Evolutionary conservation across 2,888 invertebrate species (phyloP), one percentile per base, ranked within the genome.

Genomic region (Catotricha subobsoleta): DNA sequence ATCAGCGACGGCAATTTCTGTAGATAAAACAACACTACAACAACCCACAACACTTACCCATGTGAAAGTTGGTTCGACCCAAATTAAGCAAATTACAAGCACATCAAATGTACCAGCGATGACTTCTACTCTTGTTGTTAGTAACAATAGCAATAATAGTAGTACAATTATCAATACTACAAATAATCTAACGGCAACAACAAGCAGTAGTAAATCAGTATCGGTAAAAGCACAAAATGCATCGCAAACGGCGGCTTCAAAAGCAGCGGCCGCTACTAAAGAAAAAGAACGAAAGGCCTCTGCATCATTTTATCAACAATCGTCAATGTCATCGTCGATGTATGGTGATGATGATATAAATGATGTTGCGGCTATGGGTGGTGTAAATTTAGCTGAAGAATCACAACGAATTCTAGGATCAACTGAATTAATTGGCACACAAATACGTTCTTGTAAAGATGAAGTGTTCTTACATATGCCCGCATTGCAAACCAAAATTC

Each of bases 321-420:
- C 61, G 54, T 56, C 56, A 45, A 54, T 56, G 53, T 61, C 60
- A 66, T 75, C 61, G 25, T 59, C 61, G 13, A 57, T 62, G 50
- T 71, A 72, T 46, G 88, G 86, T 33, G 91, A 92, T 55, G 94
- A 94, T 58, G 94, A 97, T 60, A 92, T 95, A 54, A 97, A 95
- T 57, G 95, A 97, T 66, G 95, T 97, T 12, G 94, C 95, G 23
- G 92, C 95, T 9, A 95, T 97, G 95, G 95, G 95, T 47, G 95
- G 95, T 39, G 95, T 97, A 42, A 97, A 97, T 66, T 69, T 97
- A 53, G 84, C 86, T 1, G 95, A 97, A 64, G 95, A 97, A 64
- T 82, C 86, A 28, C 91, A 91, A 60, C 77, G 88, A 60, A 95
- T 95, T 54, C 70, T 95, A 45, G 88, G 88, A 12, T 79, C 86